Evolutionary conservation across 2,888 invertebrate genomes (phyloP).

Genomic region (Hetaerina titia): DNA sequence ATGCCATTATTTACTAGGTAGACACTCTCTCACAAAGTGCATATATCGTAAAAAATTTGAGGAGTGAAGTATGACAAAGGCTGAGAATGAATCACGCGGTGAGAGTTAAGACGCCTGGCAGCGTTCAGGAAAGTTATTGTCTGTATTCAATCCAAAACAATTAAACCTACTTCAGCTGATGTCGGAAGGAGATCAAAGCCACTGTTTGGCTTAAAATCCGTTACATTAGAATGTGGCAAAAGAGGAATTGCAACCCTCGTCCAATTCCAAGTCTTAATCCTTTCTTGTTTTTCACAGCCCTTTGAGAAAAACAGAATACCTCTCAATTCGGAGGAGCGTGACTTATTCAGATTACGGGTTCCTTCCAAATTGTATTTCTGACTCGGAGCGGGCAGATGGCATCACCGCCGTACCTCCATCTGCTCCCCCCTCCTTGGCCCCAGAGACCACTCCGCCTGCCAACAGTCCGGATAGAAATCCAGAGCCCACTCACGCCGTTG

Average conservation of each 20-base stretch:
- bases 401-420: neutral
- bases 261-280: neutral
- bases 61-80: neutral
- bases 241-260: neutral
- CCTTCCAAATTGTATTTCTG: neutral
- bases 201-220: neutral
- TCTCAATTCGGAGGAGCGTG: neutral
- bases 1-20: too few species aligned
- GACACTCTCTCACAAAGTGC: too few species aligned
- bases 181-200: slow-evolving; percentile 5
- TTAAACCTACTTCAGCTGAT: neutral
- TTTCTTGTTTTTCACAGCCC: neutral
- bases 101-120: neutral
- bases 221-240: neutral
- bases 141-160: neutral
- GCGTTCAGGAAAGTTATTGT: neutral
- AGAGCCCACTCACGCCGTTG: neutral
- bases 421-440: neutral
- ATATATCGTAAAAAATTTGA: too few species aligned
- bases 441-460: neutral
- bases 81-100: neutral
- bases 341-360: neutral
- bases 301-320: neutral
- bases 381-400: neutral
- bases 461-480: neutral